Base-by-base conservation (phyloP, 2,797 vertebrate species). In the Cheracebus regulus region DNA sequence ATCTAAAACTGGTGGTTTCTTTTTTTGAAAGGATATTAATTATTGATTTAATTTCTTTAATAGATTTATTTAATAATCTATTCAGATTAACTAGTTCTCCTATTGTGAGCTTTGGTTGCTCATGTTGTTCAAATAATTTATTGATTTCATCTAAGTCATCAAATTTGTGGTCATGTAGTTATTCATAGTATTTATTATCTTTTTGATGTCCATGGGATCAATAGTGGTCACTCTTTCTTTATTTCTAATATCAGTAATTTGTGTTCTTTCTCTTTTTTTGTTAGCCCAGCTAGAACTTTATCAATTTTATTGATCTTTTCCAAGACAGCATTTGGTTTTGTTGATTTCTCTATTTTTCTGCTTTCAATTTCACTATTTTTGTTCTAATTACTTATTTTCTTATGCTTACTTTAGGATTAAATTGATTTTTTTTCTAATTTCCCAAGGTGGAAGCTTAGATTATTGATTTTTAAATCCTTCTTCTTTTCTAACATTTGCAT, bases 351-450 rank as follows among this genome's bases (percentile, higher is more conserved):
- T 80, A 3, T 41, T 84, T 72, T 85, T 9, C 33, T 83, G 33
- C 36, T 94, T 95, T 70, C 24, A 48, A 30, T 82, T 76, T 57
- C 48, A 89, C 30, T 67, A 73, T 44, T 75, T 76, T 33, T 83
- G 36, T 57, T 92, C 46, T 92, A 33, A 64, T 92, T 57, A 70
- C 14, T 88, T 76, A 22, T 78, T 92, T 73, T 41, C 13, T 61
- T 85, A 88, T 41, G 28, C 15, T 81, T 80, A 41, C 17, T 48
- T 89, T 90, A 81, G 33, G 61, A 33, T 92, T 94, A 76, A 78
- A 78, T 87, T 61, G 84, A 17, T 48, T 44, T 87, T 89, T 20
- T 88, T 89, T 92, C n/a, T 88, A 52, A 72, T 92, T 88, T 93
- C 58, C 26, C 76, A 93, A 44, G 41, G 5, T 79, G 2, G 28